phyloP scores from a whole-genome alignment of 1,140 invertebrate species.

The Anthonomus grandis region DNA sequence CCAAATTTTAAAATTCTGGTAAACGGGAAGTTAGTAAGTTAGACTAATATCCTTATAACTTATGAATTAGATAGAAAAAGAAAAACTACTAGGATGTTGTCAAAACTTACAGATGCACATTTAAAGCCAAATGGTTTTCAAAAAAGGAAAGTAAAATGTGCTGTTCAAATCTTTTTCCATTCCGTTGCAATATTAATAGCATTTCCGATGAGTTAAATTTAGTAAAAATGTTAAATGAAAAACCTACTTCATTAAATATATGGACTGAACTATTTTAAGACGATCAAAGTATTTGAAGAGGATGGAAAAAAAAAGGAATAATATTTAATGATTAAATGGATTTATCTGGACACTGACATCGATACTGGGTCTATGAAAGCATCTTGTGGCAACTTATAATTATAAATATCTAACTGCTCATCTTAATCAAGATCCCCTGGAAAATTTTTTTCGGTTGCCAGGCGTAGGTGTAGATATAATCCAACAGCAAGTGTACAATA shows the following conservation, averaged over 20 bases:
- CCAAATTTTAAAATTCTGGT: neutral
- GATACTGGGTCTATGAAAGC: too few species aligned
- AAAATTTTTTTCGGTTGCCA: too few species aligned
- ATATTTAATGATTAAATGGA: neutral
- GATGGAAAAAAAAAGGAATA: slow-evolving; percentile 1
- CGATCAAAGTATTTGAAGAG: too few species aligned
- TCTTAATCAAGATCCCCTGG: slow-evolving; percentile 19
- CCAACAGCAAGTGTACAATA: too few species aligned
- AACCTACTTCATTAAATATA: neutral
- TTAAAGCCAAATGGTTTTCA: neutral
- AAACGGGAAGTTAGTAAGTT: neutral
- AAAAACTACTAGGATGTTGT: neutral
- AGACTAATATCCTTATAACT: neutral
- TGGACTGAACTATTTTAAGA: too few species aligned
- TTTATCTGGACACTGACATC: too few species aligned
- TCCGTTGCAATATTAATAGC: neutral
- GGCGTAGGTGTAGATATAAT: too few species aligned
- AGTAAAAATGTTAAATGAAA: neutral
- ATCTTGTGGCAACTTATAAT: neutral
- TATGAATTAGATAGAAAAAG: neutral
- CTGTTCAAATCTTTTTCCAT: neutral
- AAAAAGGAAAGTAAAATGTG: neutral
- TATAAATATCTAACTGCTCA: neutral
- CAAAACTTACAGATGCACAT: neutral
- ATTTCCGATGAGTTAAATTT: neutral